phyloP scores from a whole-genome alignment of 2,797 vertebrate species.

The Enteromius afrohamiltoni region DNA sequence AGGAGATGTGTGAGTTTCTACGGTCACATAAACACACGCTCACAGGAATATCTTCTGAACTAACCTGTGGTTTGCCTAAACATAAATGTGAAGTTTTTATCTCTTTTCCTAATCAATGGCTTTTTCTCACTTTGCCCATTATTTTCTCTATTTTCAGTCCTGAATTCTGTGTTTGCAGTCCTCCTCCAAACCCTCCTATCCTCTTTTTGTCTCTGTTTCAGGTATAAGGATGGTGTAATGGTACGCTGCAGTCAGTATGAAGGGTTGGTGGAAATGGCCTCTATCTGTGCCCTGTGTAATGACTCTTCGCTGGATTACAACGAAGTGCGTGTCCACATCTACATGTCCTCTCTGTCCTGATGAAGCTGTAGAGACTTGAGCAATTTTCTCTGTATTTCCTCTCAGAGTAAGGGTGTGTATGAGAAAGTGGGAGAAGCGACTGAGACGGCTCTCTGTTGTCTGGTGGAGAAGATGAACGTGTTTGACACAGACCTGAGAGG shows the following conservation, averaged over 20 bases:
- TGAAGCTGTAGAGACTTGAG: too few relatives aligned
- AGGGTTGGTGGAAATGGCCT: constrained; percentile 78
- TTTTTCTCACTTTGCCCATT: constrained; percentile 4
- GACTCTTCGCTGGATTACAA: constrained; percentile 83
- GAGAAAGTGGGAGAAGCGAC: constrained; percentile 84
- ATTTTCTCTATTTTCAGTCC: neutral
- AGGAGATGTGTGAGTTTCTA: constrained; percentile 82
- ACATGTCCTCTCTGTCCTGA: neutral
- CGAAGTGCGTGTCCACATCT: constrained; percentile 68
- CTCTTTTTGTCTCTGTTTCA: constrained; percentile 54
- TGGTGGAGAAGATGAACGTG: constrained; percentile 85
- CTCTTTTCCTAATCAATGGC: neutral
- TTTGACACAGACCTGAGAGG: constrained; percentile 77
- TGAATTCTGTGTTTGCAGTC: neutral
- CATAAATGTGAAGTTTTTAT: neutral
- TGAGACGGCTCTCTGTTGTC: constrained; percentile 81
- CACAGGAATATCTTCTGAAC: neutral
- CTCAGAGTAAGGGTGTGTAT: constrained; percentile 76
- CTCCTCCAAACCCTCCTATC: neutral
- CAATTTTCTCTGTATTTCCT: neutral
- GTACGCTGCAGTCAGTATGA: constrained; percentile 78
- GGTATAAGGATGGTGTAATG: constrained; percentile 71
- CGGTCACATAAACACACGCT: constrained; percentile 18
- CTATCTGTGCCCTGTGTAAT: constrained; percentile 82
- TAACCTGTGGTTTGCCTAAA: constrained; percentile 8